Base-by-base conservation (phyloP, 2,113 vertebrate species). In the Phainopepla nitens region DNA sequence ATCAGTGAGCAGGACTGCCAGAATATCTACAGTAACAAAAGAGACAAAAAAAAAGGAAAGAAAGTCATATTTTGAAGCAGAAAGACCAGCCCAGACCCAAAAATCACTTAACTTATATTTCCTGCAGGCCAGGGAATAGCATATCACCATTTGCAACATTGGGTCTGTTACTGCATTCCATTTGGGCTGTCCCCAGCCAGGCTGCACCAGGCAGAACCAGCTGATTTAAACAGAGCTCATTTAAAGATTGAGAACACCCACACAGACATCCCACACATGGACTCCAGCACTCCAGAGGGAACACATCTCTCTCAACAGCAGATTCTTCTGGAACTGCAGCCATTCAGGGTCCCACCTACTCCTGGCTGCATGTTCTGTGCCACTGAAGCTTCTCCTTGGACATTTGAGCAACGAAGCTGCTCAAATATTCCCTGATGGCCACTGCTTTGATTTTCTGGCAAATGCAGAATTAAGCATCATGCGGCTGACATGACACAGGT, bases 1-100 rank as follows among this genome's bases (percentile, higher is more conserved):
- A 23, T 99, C 99, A 1, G 98, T 98, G 70, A 99, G 96, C 54
- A 99, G 98, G 76, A 99, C 98, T 15, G 99, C 99, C 22, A 99
- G 98, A 83, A 99, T 98, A 90, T 99, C 99, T 99, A 89, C 7
- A 23, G 80, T 49, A 76, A 47, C 21, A 78, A 86, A 7, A 81
- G 73, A 80, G 31, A 16, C 7, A 9, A n/a, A 54, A 42, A 42
- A 42, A 47, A 42, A 5, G 6, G 3, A 16, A 44, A 58, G 22
- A 56, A 11, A 42, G 6, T 24, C 3, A 11, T 21, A 60, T 64
- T 86, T 65, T 82, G 75, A 56, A 89, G 76, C 39, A 54, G 69
- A 22, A 31, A 4, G 25, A 56, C 9, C 12, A 8, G 11, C 8
- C 42, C n/a, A 91, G 66, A 71, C 51, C 47, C 13, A 79, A 75